Evolutionary conservation across 2,113 vertebrate species (phyloP).

Genomic region (Carassius carassius): DNA sequence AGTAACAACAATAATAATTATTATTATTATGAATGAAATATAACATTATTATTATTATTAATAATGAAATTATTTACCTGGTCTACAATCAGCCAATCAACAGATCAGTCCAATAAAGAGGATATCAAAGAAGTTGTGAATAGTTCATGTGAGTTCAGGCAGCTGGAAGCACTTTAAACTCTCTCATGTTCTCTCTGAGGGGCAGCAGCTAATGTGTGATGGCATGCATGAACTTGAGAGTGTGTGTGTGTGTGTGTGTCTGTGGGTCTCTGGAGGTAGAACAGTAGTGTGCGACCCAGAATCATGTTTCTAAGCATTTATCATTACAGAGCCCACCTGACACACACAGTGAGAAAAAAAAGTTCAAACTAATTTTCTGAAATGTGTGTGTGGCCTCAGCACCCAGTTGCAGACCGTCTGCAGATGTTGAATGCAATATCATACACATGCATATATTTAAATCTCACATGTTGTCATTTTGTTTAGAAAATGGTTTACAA

Average conservation of each 20-base stretch:
- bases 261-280: slow-evolving; percentile 23
- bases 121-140: background rate
- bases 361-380: background rate
- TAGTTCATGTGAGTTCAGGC: background rate
- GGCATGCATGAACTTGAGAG: slow-evolving; percentile 29
- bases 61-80: no score
- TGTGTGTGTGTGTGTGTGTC: slow-evolving; percentile 29
- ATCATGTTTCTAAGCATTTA: slow-evolving; percentile 12
- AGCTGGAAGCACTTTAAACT: slow-evolving; percentile 14
- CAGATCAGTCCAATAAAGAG: background rate
- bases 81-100: background rate
- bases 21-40: no score
- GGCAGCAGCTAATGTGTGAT: slow-evolving; percentile 28
- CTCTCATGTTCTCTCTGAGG: slow-evolving; percentile 15
- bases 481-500: background rate
- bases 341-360: background rate
- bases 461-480: background rate
- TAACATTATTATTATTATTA: no score
- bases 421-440: background rate
- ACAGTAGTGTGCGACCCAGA: slow-evolving; percentile 23
- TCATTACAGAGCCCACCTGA: background rate
- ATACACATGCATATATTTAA: slow-evolving; percentile 9
- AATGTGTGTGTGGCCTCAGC: background rate
- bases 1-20: no score
- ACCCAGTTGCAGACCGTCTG: slow-evolving; percentile 14